Percentiles rank a stretch among this genome's conserved stretches.
These are phyloP conservation scores for Todus mexicanus DNA, from an alignment of 2,797 vertebrate species.

Conservation along the genomic window DNA sequence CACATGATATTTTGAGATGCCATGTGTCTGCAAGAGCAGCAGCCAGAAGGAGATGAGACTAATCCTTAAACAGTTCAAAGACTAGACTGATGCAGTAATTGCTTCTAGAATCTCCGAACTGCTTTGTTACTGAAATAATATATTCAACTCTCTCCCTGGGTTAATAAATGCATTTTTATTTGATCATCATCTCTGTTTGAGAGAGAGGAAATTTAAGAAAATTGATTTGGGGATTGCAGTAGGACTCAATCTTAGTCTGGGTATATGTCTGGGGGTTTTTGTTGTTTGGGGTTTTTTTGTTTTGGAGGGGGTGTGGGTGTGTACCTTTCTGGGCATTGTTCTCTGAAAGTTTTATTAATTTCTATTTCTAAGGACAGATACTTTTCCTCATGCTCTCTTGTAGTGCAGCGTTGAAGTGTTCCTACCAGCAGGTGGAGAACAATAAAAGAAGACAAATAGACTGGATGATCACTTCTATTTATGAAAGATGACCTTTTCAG, in stretches of 20 bases:
- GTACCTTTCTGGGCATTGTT: background rate
- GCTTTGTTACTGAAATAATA: background rate
- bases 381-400: background rate
- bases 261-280: background rate
- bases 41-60: background rate
- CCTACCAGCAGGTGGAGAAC: background rate
- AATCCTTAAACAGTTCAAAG: background rate
- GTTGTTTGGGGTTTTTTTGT: background rate
- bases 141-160: background rate
- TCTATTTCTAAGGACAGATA: background rate
- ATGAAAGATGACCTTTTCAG: background rate
- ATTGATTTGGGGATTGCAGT: background rate
- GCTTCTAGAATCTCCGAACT: background rate
- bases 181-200: background rate
- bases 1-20: background rate
- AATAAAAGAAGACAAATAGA: background rate
- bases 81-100: background rate
- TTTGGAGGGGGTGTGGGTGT: no score
- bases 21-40: background rate
- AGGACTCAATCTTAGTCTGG: background rate
- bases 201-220: background rate
- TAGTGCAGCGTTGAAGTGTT: fast-evolving
- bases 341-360: background rate
- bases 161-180: background rate
- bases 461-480: background rate